Base-by-base conservation (phyloP, 2,888 invertebrate species). In the Lagria hirta region DNA sequence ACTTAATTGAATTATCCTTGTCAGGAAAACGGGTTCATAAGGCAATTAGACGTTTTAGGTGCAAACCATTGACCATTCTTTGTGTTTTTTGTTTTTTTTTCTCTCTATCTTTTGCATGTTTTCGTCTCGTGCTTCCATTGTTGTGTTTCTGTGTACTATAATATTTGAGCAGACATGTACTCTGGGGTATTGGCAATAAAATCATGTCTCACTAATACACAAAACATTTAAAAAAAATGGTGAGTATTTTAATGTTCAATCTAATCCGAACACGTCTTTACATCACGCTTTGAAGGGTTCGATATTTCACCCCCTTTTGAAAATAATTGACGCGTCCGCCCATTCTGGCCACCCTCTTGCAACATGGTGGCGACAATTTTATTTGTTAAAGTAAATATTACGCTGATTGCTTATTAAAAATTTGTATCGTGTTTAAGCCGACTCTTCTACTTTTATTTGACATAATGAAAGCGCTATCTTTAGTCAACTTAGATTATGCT, bases 241-340 rank as follows among this genome's bases (percentile, higher is more conserved):
- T 70, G 61, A 68, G 70, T 70, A 70, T 62, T 57, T 60, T 58
- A n/a, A n/a, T n/a, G n/a, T n/a, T n/a, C n/a, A n/a, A n/a, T 56
- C 27, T 22, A 41, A 50, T 35, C 40, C 35, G n/a, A n/a, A n/a
- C 49, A 37, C 26, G 43, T 37, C 28, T 20, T 20, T 13, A 30
- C 8, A 18, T 5, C 16, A 12, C 13, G n/a, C n/a, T n/a, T n/a
- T n/a, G 13, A 12, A 11, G 32, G 32, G 32, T 32, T n/a, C n/a
- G n/a, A n/a, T n/a, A 4, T 4, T 3, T 22, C 11, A 4, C 12
- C 1, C 23, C 23, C 23, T 23, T 21, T n/a, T n/a, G n/a, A n/a
- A n/a, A n/a, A n/a, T n/a, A 18, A 32, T 34, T 23, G 22, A 34
- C 35, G 18, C 33, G n/a, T 10, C 35, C 33, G 33, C 33, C 33